Conservation (phyloP, 2,888 invertebrate genomes). For the Drosophila picticornis region DNA sequence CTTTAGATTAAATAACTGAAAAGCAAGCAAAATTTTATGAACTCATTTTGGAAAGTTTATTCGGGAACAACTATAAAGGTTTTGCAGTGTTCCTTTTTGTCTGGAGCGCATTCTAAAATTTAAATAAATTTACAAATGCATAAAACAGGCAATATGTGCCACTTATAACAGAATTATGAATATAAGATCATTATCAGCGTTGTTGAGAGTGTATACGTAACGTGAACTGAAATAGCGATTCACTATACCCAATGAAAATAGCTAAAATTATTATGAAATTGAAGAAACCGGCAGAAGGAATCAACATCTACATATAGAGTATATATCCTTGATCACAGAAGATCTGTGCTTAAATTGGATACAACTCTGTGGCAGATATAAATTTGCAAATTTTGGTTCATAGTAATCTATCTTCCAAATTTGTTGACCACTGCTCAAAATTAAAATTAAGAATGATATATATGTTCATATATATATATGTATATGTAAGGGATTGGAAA, state of each 20-base stretch:
- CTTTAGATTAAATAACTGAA: slow-evolving; percentile 9
- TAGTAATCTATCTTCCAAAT: not conserved
- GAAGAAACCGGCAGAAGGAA: not conserved
- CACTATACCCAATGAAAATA: not conserved
- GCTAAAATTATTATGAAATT: not conserved
- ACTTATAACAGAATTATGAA: not conserved
- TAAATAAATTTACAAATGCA: too few species aligned
- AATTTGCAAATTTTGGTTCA: not conserved
- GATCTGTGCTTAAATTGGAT: not conserved
- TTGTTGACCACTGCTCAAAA: not conserved
- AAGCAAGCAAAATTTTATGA: not conserved
- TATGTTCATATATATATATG: too few species aligned
- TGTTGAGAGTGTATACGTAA: not conserved
- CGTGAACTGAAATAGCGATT: not conserved
- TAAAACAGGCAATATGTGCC: too few species aligned
- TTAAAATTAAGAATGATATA: not conserved
- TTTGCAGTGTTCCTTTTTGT: not conserved
- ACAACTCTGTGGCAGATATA: not conserved
- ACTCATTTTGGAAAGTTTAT: not conserved
- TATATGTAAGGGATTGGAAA: not conserved
- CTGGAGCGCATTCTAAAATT: not conserved
- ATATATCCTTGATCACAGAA: not conserved
- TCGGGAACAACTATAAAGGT: not conserved
- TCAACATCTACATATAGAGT: not conserved
- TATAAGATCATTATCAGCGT: too few species aligned